Evolutionary conservation across 2,888 invertebrate genomes (phyloP).

Genomic region (Colletes collaris): DNA sequence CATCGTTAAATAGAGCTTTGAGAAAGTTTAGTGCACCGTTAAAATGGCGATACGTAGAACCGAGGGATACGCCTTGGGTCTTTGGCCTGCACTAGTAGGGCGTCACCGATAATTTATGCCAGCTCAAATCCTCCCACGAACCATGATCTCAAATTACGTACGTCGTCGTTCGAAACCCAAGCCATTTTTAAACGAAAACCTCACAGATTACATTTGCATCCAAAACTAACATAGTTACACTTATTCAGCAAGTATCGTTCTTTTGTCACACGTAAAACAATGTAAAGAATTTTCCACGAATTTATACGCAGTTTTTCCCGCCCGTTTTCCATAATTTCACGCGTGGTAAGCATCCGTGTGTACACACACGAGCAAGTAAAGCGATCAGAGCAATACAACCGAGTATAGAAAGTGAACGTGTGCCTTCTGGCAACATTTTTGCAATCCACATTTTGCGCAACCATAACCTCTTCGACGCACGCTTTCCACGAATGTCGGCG

Average conservation of each 20-base stretch:
- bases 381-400: conserved; percentile 6
- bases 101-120: background rate
- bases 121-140: background rate
- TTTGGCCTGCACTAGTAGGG: background rate
- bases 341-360: background rate
- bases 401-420: conserved; percentile 43
- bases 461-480: conserved; percentile 14
- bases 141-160: no score
- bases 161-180: no score
- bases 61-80: background rate
- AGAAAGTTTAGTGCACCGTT: no score
- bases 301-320: no score
- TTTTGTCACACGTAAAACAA: no score
- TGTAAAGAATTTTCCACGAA: no score
- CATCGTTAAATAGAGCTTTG: no score
- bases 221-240: no score
- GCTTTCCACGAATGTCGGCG: background rate
- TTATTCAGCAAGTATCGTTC: no score
- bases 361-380: background rate
- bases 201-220: no score
- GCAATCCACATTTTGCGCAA: conserved; percentile 57
- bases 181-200: no score
- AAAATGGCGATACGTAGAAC: background rate
- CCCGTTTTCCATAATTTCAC: background rate
- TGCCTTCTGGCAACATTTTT: conserved; percentile 49